A percentile compares a stretch with the other conserved stretches of the same genome.
phyloP scores from a whole-genome alignment of 2,888 invertebrate genomes.

The Sipha maydis region DNA sequence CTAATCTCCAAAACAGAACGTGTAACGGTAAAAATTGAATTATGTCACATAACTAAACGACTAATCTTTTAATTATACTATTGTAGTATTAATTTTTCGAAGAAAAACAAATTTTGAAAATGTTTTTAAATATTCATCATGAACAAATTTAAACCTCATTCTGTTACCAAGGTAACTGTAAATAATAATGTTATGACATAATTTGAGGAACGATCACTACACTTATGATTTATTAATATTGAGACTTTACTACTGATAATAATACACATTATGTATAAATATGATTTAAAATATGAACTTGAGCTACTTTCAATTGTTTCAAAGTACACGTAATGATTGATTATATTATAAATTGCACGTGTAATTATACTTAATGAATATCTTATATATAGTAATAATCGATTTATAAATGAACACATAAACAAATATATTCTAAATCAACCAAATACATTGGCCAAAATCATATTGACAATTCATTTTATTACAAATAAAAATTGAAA shows the following conservation, averaged over 20 bases:
- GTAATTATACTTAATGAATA: background rate
- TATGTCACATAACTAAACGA: background rate
- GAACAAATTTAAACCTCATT: background rate
- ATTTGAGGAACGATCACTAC: background rate
- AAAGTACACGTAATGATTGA: background rate
- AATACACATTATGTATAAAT: background rate
- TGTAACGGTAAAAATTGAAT: background rate
- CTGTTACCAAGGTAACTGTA: slow-evolving; percentile 15
- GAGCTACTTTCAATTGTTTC: slow-evolving; percentile 22
- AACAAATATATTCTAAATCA: too few species aligned
- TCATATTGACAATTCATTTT: too few species aligned
- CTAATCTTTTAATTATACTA: background rate
- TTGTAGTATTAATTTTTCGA: background rate
- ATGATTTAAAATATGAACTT: background rate
- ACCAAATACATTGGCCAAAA: too few species aligned
- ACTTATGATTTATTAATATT: too few species aligned
- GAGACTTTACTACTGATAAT: background rate
- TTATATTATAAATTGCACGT: background rate
- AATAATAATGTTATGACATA: slow-evolving; percentile 33
- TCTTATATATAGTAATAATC: background rate
- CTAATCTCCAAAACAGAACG: background rate
- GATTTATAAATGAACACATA: too few species aligned
- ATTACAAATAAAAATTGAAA: too few species aligned
- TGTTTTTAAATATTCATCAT: slow-evolving; percentile 6
- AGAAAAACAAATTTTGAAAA: slow-evolving; percentile 12